Evolutionary conservation across 2,113 vertebrate species (phyloP).

Genomic region (Eolophus roseicapilla): DNA sequence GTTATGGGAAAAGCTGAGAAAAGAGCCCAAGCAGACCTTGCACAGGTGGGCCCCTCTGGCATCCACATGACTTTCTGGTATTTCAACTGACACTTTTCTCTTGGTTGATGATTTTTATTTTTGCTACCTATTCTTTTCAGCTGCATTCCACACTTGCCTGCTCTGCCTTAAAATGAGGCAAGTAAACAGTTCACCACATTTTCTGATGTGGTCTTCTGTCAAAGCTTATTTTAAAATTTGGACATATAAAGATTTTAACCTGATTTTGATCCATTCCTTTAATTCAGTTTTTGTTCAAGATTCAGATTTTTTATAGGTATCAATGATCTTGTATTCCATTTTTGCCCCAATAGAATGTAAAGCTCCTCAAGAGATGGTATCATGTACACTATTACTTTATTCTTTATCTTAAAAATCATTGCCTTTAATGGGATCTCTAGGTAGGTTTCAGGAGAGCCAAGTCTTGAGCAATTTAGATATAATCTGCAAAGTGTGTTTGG

Average conservation of each 20-base stretch:
- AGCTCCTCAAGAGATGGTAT: neutral
- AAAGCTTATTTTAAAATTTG: neutral
- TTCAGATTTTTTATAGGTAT: neutral
- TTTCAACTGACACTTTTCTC: neutral
- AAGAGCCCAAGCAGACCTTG: neutral
- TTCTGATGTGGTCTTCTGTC: neutral
- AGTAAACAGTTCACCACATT: neutral
- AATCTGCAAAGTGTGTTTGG: neutral
- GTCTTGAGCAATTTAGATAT: constrained; percentile 14
- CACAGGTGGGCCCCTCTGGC: neutral
- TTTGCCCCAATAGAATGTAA: neutral
- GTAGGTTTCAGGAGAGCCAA: neutral
- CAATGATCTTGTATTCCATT: neutral
- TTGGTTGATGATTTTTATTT: neutral
- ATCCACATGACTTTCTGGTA: neutral
- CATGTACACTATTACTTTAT: neutral
- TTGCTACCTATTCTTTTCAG: neutral
- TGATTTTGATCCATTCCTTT: neutral
- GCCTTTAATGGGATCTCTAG: neutral
- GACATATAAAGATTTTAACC: neutral
- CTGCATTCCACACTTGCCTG: neutral
- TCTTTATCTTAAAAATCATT: constrained; percentile 3
- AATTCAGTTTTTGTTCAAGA: neutral
- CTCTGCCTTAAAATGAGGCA: neutral
- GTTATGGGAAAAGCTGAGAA: neutral